A percentile compares a stretch with the other conserved stretches of the same genome.
These are phyloP conservation scores for Wiebesia pumilae DNA, from an alignment of 1,140 invertebrate genomes.

Conservation along the genomic window DNA sequence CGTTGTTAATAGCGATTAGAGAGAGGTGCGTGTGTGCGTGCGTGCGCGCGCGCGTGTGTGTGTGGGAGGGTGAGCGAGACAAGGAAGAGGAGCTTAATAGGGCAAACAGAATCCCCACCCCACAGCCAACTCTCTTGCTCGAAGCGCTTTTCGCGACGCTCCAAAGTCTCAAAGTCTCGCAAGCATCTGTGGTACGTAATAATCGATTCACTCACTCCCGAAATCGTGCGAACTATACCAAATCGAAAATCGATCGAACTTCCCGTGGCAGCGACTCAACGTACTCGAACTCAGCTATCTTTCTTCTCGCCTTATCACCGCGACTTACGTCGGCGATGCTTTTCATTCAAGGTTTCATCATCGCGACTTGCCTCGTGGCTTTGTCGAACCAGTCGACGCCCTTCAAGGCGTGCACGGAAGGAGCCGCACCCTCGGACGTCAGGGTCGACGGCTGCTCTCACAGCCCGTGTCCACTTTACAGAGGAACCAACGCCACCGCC, in stretches of 20 bases:
- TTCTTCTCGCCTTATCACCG: neutral
- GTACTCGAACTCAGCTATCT: too few species aligned
- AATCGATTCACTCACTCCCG: neutral
- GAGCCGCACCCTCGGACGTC: constrained; percentile 51
- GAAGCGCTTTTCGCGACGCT: neutral
- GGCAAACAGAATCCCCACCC: neutral
- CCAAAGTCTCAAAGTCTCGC: neutral
- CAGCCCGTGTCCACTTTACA: constrained; percentile 55
- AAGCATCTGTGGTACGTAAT: neutral
- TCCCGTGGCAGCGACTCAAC: neutral
- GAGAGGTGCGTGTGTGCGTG: neutral
- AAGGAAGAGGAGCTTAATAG: neutral
- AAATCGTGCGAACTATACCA: neutral
- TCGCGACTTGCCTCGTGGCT: constrained; percentile 52
- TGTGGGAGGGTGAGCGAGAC: neutral
- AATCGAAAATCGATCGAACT: constrained; percentile 19
- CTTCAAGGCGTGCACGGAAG: constrained; percentile 39
- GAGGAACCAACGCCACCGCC: constrained; percentile 51
- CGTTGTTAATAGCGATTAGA: neutral
- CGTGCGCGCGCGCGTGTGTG: neutral
- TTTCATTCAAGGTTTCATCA: constrained; percentile 28
- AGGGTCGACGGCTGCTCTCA: constrained; percentile 55
- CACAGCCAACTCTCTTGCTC: neutral
- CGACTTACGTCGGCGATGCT: neutral
- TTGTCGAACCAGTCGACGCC: constrained; percentile 53